A percentile compares a stretch with the other conserved stretches of the same genome.
phyloP scores from a whole-genome alignment of 2,888 invertebrate species.

The Cancer borealis region DNA sequence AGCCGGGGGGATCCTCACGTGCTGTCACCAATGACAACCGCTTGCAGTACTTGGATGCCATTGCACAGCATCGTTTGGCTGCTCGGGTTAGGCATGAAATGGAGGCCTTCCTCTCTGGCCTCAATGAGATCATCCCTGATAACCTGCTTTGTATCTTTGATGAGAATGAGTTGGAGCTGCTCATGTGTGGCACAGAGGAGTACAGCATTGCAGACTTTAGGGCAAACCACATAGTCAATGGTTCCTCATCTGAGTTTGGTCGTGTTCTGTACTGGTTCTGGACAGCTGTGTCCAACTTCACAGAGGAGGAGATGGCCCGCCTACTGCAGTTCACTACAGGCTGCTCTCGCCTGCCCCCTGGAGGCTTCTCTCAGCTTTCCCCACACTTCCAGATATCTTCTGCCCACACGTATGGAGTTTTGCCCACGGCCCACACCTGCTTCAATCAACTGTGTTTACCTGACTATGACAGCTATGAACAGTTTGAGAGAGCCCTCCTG shows the following conservation, averaged over 20 bases:
- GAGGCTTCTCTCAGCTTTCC: conserved; percentile 93
- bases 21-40: conserved; percentile 88
- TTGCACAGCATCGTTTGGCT: conserved; percentile 90
- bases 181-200: conserved; percentile 95
- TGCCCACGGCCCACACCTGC: conserved; percentile 97
- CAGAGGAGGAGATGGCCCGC: conserved; percentile 94
- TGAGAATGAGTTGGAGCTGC: conserved; percentile 96
- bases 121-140: conserved; percentile 94
- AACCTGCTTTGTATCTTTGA: conserved; percentile 96
- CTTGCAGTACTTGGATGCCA: conserved; percentile 88
- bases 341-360: conserved; percentile 93
- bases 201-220: conserved; percentile 94
- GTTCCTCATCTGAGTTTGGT: conserved; percentile 88
- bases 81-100: conserved; percentile 90
- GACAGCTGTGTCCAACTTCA: conserved; percentile 93
- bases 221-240: conserved; percentile 91
- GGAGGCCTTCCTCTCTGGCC: conserved; percentile 92
- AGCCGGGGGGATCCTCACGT: conserved; percentile 89
- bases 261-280: conserved; percentile 94
- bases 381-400: conserved; percentile 96
- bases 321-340: conserved; percentile 96
- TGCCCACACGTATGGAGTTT: conserved; percentile 92
- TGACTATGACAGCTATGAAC: conserved; percentile 95
- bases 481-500: conserved; percentile 92
- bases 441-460: conserved; percentile 97